phyloP scores from a whole-genome alignment of 1,140 invertebrate species.

The Eueides isabella region DNA sequence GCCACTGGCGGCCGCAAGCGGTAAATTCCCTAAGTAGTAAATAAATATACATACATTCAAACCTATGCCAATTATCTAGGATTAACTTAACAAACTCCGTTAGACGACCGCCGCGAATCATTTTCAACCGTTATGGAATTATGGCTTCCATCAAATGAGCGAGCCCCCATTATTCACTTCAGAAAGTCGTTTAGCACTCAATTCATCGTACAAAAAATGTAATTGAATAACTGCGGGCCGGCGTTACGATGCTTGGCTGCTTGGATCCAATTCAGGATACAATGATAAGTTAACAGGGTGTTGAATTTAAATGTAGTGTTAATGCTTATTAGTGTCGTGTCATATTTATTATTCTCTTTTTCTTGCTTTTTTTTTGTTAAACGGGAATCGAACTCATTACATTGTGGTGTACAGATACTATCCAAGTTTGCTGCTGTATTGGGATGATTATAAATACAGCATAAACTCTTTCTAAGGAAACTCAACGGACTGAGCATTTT shows the following conservation, averaged over 20 bases:
- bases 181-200: slow-evolving; percentile 33
- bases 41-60: neutral
- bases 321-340: too few species aligned
- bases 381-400: too few species aligned
- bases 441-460: too few species aligned
- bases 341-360: too few species aligned
- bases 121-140: slow-evolving; percentile 42
- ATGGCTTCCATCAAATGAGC: slow-evolving; percentile 31
- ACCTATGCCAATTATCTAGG: slow-evolving; percentile 9
- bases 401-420: too few species aligned
- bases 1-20: too few species aligned
- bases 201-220: slow-evolving; percentile 24
- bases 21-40: neutral
- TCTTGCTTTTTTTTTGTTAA: too few species aligned
- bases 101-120: slow-evolving; percentile 37
- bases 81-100: slow-evolving; percentile 33
- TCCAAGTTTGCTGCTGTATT: too few species aligned
- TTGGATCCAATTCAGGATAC: neutral
- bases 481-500: too few species aligned
- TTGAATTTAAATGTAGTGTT: neutral
- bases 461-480: too few species aligned
- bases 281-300: neutral
- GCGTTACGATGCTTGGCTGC: neutral
- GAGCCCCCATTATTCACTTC: slow-evolving; percentile 37
- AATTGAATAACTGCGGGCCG: slow-evolving; percentile 30